Evolutionary conservation across 2,888 invertebrate species (phyloP).

Genomic region (Arctia plantaginis): DNA sequence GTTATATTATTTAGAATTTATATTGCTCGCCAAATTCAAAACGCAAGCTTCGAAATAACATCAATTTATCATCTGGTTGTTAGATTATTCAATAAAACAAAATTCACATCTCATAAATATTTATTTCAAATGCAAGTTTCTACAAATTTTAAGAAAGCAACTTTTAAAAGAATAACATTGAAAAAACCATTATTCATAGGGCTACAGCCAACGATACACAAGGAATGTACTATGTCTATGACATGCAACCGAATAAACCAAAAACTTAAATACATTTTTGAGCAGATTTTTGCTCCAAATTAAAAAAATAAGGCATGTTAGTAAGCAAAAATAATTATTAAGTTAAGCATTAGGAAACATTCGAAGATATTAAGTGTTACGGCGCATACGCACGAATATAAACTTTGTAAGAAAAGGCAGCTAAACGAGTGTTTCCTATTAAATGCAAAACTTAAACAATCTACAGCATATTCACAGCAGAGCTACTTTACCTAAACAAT

Average conservation of each 20-base stretch:
- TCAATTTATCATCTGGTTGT: neutral
- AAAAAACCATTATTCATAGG: slow-evolving; percentile 30
- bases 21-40: too few relatives aligned
- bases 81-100: slow-evolving; percentile 25
- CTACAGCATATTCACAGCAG: slow-evolving; percentile 35
- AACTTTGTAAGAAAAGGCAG: neutral
- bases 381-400: neutral
- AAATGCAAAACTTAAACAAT: slow-evolving; percentile 6
- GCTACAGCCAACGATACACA: slow-evolving; percentile 37
- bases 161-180: slow-evolving; percentile 28
- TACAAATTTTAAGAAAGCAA: slow-evolving; percentile 46
- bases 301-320: slow-evolving; percentile 27
- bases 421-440: neutral
- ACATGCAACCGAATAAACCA: slow-evolving; percentile 32
- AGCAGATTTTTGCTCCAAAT: slow-evolving; percentile 33
- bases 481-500: slow-evolving; percentile 27
- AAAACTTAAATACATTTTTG: slow-evolving; percentile 35
- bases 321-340: slow-evolving; percentile 32
- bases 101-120: slow-evolving; percentile 50
- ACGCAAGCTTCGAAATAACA: neutral
- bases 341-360: slow-evolving; percentile 6
- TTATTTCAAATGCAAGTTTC: slow-evolving; percentile 50
- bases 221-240: slow-evolving; percentile 29
- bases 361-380: neutral
- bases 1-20: neutral